Conservation (phyloP, 2,888 invertebrate genomes). For the Napeogenes inachia region DNA sequence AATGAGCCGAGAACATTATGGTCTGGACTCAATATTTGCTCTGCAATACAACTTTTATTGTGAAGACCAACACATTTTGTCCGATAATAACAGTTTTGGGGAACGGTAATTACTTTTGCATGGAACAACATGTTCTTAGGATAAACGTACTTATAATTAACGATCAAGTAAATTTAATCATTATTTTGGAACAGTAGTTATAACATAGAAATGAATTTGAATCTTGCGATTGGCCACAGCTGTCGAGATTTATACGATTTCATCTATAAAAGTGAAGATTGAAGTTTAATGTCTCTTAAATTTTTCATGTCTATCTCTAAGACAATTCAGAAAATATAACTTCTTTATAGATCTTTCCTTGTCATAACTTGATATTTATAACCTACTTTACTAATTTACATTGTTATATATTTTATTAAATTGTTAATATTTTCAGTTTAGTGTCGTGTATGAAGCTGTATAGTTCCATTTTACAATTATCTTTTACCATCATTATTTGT, state of each 20-base stretch:
- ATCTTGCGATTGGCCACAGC: constrained; percentile 59
- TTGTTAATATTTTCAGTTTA: neutral
- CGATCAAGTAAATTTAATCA: constrained; percentile 21
- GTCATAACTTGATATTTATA: too few species aligned
- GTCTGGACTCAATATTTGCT: constrained; percentile 63
- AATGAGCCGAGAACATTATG: constrained; percentile 60
- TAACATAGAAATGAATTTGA: constrained; percentile 53
- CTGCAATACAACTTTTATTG: constrained; percentile 69
- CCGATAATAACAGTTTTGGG: constrained; percentile 42
- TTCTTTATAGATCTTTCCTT: too few species aligned
- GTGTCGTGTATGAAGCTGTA: constrained; percentile 11
- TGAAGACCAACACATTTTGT: constrained; percentile 57
- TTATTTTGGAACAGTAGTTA: constrained; percentile 10
- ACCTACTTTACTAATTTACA: too few species aligned
- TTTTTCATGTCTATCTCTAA: too few species aligned
- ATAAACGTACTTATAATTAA: too few species aligned
- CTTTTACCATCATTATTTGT: constrained; percentile 1
- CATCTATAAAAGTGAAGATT: constrained; percentile 53
- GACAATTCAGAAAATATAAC: too few species aligned
- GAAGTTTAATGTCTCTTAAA: constrained; percentile 38
- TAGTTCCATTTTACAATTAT: constrained; percentile 3
- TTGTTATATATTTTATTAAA: too few species aligned
- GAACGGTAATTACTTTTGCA: constrained; percentile 20
- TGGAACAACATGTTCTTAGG: neutral
- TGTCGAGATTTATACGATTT: constrained; percentile 67